Evolutionary conservation across 1,140 invertebrate genomes (phyloP).

Genomic region (Anoplophora glabripennis): DNA sequence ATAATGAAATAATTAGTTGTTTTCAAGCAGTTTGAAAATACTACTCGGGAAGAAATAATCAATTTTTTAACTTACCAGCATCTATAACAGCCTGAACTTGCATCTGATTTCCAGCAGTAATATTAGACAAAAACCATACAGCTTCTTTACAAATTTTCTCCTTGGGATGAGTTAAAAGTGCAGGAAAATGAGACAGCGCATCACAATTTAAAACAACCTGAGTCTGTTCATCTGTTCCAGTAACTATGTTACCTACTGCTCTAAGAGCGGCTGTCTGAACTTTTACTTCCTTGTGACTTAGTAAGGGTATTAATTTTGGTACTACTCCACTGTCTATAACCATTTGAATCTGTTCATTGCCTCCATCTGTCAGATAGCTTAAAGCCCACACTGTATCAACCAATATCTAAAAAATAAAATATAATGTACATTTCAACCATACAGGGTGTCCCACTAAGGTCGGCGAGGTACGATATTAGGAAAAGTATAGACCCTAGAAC

Average conservation of each 20-base stretch:
- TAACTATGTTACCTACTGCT: conserved; percentile 98
- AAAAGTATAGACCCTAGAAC: too few species aligned
- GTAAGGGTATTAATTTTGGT: conserved; percentile 88
- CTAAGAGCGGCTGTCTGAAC: conserved; percentile 95
- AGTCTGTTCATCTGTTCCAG: conserved; percentile 98
- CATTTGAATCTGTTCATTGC: conserved; percentile 98
- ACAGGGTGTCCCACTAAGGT: too few species aligned
- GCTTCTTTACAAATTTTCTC: conserved; percentile 90
- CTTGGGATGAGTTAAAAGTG: conserved; percentile 83
- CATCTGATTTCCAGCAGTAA: conserved; percentile 95
- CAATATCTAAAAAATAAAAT: conserved; percentile 72
- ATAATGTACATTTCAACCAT: too few species aligned
- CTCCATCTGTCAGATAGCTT: conserved; percentile 97
- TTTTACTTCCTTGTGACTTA: conserved; percentile 96
- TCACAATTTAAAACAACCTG: conserved; percentile 84
- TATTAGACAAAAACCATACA: conserved; percentile 99
- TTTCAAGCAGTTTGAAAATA: too few species aligned
- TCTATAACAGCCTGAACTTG: conserved; percentile 99
- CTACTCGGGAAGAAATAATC: not conserved
- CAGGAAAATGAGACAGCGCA: conserved; percentile 88
- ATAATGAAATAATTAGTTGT: too few species aligned
- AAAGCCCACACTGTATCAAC: conserved; percentile 99
- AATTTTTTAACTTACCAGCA: conserved; percentile 56
- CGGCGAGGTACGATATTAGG: too few species aligned
- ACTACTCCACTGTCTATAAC: conserved; percentile 96